A percentile compares a stretch with the other conserved stretches of the same genome.
Evolutionary conservation across 2,113 vertebrate genomes (phyloP).

Genomic region (Mus musculus): DNA sequence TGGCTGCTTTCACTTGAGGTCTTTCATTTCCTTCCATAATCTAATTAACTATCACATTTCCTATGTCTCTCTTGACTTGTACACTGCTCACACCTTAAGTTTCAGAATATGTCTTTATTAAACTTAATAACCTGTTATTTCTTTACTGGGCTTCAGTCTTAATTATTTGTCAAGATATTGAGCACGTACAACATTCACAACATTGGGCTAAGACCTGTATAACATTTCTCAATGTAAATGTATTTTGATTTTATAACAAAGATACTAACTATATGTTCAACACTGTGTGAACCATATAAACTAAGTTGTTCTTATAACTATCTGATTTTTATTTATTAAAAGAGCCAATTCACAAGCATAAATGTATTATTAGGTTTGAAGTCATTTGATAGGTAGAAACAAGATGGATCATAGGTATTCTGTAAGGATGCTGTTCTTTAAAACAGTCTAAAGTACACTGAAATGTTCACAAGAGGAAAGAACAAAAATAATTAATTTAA

Average conservation of each 20-base stretch:
- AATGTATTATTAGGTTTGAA: neutral
- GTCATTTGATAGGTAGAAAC: neutral
- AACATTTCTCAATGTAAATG: conserved; percentile 37
- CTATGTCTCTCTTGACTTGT: neutral
- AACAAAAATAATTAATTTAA: conserved; percentile 43
- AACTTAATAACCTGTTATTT: conserved; percentile 2
- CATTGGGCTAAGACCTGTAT: neutral
- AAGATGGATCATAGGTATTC: neutral
- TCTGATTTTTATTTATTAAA: neutral
- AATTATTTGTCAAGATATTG: conserved; percentile 8
- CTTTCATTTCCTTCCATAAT: neutral
- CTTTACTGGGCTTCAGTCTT: conserved; percentile 26
- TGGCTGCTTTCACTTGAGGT: neutral
- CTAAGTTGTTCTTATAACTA: conserved; percentile 3
- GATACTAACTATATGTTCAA: conserved; percentile 11
- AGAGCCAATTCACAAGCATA: neutral
- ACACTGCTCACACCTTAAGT: neutral
- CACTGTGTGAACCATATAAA: neutral
- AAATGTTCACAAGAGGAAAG: conserved; percentile 4
- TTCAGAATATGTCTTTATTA: conserved; percentile 51
- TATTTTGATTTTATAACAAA: conserved; percentile 52
- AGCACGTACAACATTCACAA: neutral
- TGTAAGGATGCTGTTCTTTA: neutral
- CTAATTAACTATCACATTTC: conserved; percentile 27
- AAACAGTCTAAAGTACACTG: conserved; percentile 4